These are phyloP conservation scores for Cepaea nemoralis DNA, from an alignment of 1,140 invertebrate genomes.

Conservation along the genomic window DNA sequence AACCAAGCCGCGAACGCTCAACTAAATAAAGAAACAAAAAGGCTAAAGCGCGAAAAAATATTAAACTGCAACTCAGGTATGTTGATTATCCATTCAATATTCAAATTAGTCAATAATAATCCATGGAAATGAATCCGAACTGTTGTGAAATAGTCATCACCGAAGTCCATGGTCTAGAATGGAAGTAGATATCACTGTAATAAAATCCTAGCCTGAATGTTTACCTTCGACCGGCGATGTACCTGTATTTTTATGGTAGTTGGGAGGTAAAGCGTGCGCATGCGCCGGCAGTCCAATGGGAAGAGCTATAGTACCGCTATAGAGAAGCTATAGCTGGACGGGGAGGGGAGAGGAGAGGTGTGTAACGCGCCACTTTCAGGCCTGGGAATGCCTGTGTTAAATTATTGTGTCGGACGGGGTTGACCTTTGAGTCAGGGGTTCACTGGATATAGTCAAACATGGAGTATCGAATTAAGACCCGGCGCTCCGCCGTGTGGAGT, in stretches of 20 bases:
- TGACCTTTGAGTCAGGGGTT: no score
- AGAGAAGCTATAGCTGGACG: no score
- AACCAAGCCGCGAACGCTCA: not conserved
- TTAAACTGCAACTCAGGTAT: not conserved
- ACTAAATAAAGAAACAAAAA: not conserved
- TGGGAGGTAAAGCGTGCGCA: not conserved
- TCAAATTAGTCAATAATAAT: not conserved
- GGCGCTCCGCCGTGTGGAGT: no score
- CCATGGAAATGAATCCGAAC: not conserved
- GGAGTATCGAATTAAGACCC: no score
- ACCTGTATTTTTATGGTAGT: constrained; percentile 5
- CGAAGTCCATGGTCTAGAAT: not conserved
- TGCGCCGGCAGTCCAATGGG: not conserved
- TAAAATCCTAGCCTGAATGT: not conserved
- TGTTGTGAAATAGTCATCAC: not conserved
- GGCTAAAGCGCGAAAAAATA: not conserved
- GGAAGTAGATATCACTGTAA: not conserved
- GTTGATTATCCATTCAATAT: not conserved
- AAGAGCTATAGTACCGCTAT: no score
- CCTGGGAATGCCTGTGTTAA: no score
- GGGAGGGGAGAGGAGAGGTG: no score
- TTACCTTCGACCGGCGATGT: not conserved
- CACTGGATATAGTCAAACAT: no score
- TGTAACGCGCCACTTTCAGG: no score
- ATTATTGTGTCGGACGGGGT: no score